Percentiles rank a stretch among this genome's conserved stretches.
Evolutionary conservation across 2,888 invertebrate genomes (phyloP).

Genomic region (Synergus gifuensis): DNA sequence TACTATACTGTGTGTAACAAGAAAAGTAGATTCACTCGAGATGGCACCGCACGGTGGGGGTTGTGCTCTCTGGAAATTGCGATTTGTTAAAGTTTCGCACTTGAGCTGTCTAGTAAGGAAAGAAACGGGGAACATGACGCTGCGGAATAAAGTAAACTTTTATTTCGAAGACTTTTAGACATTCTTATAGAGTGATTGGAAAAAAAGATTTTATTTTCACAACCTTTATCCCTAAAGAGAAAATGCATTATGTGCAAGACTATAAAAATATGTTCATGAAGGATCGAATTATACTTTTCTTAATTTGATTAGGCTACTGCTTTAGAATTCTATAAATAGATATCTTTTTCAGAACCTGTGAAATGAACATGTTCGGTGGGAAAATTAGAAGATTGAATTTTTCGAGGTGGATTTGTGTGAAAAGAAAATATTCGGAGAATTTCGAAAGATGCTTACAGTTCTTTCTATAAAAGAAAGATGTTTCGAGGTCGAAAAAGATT

Average conservation of each 20-base stretch:
- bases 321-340: too few species aligned
- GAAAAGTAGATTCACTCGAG: neutral
- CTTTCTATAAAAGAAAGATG: slow-evolving; percentile 23
- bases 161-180: neutral
- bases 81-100: slow-evolving; percentile 9
- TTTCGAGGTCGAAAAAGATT: slow-evolving; percentile 31
- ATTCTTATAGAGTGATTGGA: slow-evolving; percentile 11
- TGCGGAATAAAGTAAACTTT: slow-evolving; percentile 7
- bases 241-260: neutral
- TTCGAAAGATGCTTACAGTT: slow-evolving; percentile 1
- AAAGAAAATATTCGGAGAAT: neutral
- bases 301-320: too few species aligned
- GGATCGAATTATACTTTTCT: too few species aligned
- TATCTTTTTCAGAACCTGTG: too few species aligned
- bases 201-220: neutral
- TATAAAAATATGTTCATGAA: too few species aligned
- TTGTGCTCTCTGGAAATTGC: slow-evolving; percentile 12
- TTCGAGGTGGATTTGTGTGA: neutral
- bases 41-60: neutral
- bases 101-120: neutral
- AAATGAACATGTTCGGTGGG: neutral
- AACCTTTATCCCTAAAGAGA: neutral
- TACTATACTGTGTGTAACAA: neutral
- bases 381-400: slow-evolving; percentile 13
- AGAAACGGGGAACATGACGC: neutral